phyloP scores from a whole-genome alignment of 2,113 vertebrate species.

The Dasyurus viverrinus region DNA sequence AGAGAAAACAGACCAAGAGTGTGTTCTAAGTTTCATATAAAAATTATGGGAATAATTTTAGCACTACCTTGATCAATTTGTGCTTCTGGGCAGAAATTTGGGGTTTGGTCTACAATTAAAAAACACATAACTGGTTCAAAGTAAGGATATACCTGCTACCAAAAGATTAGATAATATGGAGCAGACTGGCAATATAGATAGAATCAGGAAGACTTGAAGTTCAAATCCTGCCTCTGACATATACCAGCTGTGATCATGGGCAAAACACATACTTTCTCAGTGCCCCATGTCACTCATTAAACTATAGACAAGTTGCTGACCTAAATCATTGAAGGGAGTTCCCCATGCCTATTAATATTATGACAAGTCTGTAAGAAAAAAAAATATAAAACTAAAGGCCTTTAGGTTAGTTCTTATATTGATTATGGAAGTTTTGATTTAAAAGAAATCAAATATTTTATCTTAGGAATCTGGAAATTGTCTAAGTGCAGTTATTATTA shows the following conservation, averaged over 20 bases:
- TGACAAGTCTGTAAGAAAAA: slow-evolving; percentile 37
- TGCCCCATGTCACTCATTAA: neutral
- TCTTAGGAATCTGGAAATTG: neutral
- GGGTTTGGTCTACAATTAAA: neutral
- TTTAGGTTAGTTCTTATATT: slow-evolving; percentile 24
- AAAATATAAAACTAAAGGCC: neutral
- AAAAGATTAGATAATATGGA: neutral
- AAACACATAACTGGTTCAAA: neutral
- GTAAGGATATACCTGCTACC: neutral
- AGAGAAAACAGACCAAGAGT: neutral
- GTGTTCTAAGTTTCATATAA: neutral
- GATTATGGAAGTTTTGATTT: slow-evolving; percentile 39
- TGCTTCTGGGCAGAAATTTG: slow-evolving; percentile 11
- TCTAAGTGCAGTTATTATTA: neutral
- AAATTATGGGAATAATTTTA: neutral
- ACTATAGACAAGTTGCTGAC: neutral
- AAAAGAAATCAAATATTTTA: neutral
- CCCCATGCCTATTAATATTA: neutral
- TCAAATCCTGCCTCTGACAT: neutral
- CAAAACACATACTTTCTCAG: neutral
- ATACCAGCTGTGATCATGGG: neutral
- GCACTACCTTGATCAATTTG: neutral
- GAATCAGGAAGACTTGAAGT: neutral
- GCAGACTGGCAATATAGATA: neutral
- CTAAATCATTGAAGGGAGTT: neutral